These are phyloP conservation scores for Sciaenops ocellatus DNA, from an alignment of 2,797 vertebrate genomes.

Conservation along the genomic window DNA sequence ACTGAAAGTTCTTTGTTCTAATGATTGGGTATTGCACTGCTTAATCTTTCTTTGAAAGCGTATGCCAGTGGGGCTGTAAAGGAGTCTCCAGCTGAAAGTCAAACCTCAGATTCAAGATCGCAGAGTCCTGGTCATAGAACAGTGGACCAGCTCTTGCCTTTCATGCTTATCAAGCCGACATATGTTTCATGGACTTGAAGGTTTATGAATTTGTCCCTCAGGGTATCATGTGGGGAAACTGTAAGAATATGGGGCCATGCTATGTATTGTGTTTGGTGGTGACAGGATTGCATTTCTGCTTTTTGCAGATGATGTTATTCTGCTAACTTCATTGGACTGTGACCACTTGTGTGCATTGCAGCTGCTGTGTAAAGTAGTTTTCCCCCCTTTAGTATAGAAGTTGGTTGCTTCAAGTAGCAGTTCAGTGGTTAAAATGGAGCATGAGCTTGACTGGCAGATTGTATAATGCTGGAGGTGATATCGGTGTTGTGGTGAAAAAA, in stretches of 20 bases:
- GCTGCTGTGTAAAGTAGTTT: neutral
- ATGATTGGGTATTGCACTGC: conserved; percentile 4
- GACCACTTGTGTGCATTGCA: neutral
- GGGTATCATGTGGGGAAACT: neutral
- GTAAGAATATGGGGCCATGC: conserved; percentile 2
- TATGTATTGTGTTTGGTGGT: neutral
- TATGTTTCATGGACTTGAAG: conserved; percentile 5
- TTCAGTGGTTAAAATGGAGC: neutral
- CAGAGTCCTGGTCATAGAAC: conserved; percentile 3
- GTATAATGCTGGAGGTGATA: neutral
- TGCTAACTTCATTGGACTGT: neutral
- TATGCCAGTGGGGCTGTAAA: conserved; percentile 9
- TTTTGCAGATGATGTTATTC: conserved; percentile 23
- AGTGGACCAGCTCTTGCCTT: neutral
- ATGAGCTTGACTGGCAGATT: conserved; percentile 1
- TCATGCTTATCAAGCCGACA: conserved; percentile 9
- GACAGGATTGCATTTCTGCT: neutral
- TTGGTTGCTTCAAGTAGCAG: too few species aligned
- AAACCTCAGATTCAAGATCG: conserved; percentile 11
- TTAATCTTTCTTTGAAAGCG: neutral
- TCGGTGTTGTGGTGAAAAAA: neutral
- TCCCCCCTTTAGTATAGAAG: neutral
- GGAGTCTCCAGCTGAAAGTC: neutral
- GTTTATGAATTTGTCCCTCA: neutral
- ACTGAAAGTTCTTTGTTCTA: neutral